Base-by-base conservation (phyloP, 2,888 invertebrate genomes). In the Chouioia cunea region DNA sequence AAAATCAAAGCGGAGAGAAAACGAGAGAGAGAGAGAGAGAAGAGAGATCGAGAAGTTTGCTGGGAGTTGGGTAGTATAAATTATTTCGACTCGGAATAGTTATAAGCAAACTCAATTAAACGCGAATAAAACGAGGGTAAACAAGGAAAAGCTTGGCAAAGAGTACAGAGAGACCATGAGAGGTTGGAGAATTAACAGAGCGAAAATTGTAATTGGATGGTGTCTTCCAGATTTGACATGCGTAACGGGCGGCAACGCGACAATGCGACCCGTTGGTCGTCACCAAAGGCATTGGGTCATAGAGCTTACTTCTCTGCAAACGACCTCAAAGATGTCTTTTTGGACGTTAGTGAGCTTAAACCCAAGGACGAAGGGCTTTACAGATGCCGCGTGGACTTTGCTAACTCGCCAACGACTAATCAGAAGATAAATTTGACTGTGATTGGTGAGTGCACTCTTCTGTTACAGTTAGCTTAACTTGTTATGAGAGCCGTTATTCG, bases 191-290 rank as follows among this genome's bases (percentile, higher is more conserved):
- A 36, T 36, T 10, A 36, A 36, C 36, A 6, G 36, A 36, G 36
- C 36, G 36, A 2, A 53, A 70, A 70, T 50, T 43, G 57, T 47
- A 36, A 63, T 63, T 58, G 36, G 36, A 36, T 4, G 22, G 22
- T 53, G 48, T 73, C 70, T 59, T 36, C 4, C 86, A 90, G 90
- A 82, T 90, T 89, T 80, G 90, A 90, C 81, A 88, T 89, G 27
- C 87, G 90, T 65, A 88, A 88, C 18, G 86, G 88, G 43, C 86
- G 89, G 62, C 86, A 87, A 64, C 88, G 88, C 80, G 87, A 85
- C 78, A 87, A 88, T 70, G 89, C 89, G 43, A 87, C 87, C 76
- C 85, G 88, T 62, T 90, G 90, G 89, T 90, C 90, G 59, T 88
- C 90, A 62, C 88, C 89, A 22, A 79, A 81, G 48, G 89, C 88